These are phyloP conservation scores for Graptemys geographica DNA, from an alignment of 2,797 vertebrate species.

Conservation along the genomic window DNA sequence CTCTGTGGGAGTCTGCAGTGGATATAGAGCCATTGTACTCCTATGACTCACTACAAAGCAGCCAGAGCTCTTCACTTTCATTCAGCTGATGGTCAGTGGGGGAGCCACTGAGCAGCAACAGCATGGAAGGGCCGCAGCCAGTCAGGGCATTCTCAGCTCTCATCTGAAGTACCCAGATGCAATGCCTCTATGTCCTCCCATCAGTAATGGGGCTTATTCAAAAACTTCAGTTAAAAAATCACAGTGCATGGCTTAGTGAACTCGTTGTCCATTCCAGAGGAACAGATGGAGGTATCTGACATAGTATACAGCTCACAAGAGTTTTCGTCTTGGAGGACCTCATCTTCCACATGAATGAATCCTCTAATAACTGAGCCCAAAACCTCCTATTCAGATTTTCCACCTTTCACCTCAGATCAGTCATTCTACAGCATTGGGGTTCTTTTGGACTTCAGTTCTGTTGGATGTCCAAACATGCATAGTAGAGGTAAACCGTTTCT, in stretches of 20 bases:
- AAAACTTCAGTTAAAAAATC: background rate
- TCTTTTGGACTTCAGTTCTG: constrained; percentile 37
- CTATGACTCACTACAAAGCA: background rate
- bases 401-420: background rate
- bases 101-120: background rate
- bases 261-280: background rate
- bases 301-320: background rate
- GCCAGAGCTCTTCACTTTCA: background rate
- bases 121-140: background rate
- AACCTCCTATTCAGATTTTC: rapidly evolving
- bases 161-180: background rate
- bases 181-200: background rate
- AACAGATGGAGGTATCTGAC: rapidly evolving
- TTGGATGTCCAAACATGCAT: background rate
- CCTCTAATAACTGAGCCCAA: background rate
- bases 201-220: background rate
- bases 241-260: background rate
- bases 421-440: constrained; percentile 1
- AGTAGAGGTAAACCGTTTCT: constrained; percentile 27
- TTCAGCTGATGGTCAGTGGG: rapidly evolving
- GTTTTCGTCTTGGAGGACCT: background rate
- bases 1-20: background rate
- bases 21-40: background rate
- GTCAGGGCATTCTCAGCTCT: background rate
- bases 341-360: rapidly evolving